phyloP scores from a whole-genome alignment of 2,113 vertebrate genomes.

The Eolophus roseicapilla region DNA sequence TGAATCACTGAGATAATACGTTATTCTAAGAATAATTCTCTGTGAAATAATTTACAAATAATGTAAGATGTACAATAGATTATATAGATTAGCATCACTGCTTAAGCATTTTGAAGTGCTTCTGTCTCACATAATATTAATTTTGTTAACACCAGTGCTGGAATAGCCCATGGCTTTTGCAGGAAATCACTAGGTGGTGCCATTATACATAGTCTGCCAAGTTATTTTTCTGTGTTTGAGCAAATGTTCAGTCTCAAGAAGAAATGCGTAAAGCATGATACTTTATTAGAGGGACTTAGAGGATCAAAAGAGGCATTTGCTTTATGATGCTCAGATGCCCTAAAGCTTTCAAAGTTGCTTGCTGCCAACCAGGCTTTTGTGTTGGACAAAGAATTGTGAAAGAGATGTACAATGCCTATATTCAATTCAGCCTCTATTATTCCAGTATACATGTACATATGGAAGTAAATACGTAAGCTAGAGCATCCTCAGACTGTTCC shows the following conservation, averaged over 20 bases:
- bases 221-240: conserved; percentile 15
- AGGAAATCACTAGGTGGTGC: conserved; percentile 37
- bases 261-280: not conserved
- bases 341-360: not conserved
- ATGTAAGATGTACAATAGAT: not conserved
- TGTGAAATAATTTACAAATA: not conserved
- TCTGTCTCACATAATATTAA: not conserved
- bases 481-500: not conserved
- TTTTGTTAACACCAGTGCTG: not conserved
- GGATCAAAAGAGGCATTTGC: not conserved
- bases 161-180: not conserved
- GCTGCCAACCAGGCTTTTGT: not conserved
- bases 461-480: not conserved
- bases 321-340: not conserved
- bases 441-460: not conserved
- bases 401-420: not conserved
- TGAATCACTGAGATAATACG: not conserved
- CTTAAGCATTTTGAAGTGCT: not conserved
- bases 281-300: not conserved
- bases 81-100: not conserved
- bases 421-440: not conserved
- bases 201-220: not conserved
- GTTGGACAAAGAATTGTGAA: not conserved
- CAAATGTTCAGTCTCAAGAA: conserved; percentile 29
- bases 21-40: not conserved